phyloP scores from a whole-genome alignment of 37 sponge, comb jelly and placozoan species.

The Cliona cf. orientalis region DNA sequence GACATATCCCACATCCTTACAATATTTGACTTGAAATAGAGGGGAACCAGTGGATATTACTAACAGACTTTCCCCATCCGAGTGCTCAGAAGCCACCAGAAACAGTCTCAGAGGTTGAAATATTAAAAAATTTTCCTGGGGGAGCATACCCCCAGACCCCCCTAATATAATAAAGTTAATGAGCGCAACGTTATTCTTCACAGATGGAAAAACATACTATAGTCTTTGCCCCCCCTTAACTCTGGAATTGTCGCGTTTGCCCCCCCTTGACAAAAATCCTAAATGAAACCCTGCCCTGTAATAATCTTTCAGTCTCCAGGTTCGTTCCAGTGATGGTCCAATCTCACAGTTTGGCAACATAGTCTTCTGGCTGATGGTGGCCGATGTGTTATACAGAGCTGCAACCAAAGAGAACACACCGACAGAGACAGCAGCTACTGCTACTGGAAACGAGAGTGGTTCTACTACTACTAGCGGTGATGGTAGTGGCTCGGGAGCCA shows the following conservation, averaged over 20 bases:
- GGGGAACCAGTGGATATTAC: no score
- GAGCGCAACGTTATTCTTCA: not conserved
- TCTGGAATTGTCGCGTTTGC: no score
- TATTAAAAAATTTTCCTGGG: no score
- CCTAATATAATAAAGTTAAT: not conserved
- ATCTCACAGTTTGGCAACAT: slow-evolving; percentile 5
- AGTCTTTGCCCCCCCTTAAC: no score
- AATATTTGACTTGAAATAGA: no score
- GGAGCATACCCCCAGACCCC: no score
- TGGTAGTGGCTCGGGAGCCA: not conserved
- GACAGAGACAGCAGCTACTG: no score
- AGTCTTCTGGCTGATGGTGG: slow-evolving; percentile 14
- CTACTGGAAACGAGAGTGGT: no score
- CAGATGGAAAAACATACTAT: slow-evolving; percentile 4
- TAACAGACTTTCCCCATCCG: no score
- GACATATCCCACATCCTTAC: no score
- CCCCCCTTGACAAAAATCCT: not conserved
- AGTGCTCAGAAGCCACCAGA: no score
- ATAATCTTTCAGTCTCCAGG: slow-evolving; percentile 2
- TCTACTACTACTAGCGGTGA: not conserved
- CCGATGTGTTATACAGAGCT: slow-evolving; percentile 29
- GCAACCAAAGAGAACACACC: slow-evolving; percentile 2
- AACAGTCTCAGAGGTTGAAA: no score
- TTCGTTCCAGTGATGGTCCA: not conserved
- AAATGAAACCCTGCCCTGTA: not conserved